Conservation (phyloP, 1,140 invertebrate genomes). For the Adoxophyes honmai region DNA sequence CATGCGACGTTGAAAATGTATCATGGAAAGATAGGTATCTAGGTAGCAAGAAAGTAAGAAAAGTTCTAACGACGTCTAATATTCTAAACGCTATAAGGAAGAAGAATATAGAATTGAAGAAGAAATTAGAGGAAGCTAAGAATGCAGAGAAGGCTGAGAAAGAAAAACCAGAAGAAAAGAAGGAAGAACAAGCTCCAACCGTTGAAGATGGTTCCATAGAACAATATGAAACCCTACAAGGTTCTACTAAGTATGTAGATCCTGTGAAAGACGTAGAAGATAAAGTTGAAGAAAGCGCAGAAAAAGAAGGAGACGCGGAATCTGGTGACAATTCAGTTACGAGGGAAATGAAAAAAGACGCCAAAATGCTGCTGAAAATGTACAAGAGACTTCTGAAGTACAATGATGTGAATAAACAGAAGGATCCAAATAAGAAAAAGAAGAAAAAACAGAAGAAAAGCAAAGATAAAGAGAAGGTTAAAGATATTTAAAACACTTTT, state of each 20-base stretch:
- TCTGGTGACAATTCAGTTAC: conserved; percentile 24
- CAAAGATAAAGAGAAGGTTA: conserved; percentile 35
- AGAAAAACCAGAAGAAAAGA: conserved; percentile 18
- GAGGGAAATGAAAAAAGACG: conserved; percentile 69
- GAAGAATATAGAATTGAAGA: conserved; percentile 79
- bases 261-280: conserved; percentile 39
- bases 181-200: conserved; percentile 8
- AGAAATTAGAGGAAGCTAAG: conserved; percentile 56
- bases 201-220: conserved; percentile 65
- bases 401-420: conserved; percentile 56
- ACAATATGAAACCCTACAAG: conserved; percentile 67
- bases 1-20: conserved; percentile 38
- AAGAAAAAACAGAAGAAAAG: conserved; percentile 57
- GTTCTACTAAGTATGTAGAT: conserved; percentile 64
- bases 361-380: conserved; percentile 71
- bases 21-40: conserved; percentile 73
- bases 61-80: conserved; percentile 74
- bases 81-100: conserved; percentile 78
- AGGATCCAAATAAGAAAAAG: conserved; percentile 54
- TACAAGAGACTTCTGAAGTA: conserved; percentile 72
- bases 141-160: conserved; percentile 21
- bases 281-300: conserved; percentile 23
- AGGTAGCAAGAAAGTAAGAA: conserved; percentile 77
- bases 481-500: background rate
- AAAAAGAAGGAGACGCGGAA: conserved; percentile 11